phyloP scores from a whole-genome alignment of 2,113 vertebrate genomes.

The Promerops cafer region DNA sequence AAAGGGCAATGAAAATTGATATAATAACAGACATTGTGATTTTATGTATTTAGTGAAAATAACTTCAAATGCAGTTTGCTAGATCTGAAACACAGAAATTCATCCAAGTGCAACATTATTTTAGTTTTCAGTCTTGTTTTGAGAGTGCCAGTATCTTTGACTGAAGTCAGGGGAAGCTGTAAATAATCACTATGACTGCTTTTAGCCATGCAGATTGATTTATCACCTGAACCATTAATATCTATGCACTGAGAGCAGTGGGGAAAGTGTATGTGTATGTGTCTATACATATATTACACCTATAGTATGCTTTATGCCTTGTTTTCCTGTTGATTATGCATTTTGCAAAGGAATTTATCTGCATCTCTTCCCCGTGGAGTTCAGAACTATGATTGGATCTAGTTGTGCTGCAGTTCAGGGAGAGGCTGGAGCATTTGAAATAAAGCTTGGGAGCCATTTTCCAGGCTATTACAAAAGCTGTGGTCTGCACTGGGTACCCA shows the following conservation, averaged over 20 bases:
- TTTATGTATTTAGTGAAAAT: constrained; percentile 18
- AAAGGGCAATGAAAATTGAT: constrained; percentile 8
- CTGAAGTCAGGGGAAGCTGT: not conserved
- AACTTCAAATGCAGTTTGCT: not conserved
- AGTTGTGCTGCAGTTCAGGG: not conserved
- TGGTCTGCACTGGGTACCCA: not conserved
- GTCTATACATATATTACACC: not conserved
- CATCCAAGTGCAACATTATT: not conserved
- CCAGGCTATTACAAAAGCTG: not conserved
- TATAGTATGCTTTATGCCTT: not conserved
- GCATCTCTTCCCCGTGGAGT: not conserved
- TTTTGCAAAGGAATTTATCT: constrained; percentile 6
- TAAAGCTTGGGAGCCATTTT: constrained; percentile 1
- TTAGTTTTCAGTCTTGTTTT: not conserved
- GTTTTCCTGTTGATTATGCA: not conserved
- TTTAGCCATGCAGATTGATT: not conserved
- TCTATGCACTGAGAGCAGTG: not conserved
- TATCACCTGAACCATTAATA: not conserved
- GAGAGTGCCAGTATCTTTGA: not conserved
- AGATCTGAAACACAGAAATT: not conserved
- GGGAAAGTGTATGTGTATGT: not conserved
- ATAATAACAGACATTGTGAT: not conserved
- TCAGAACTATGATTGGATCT: not conserved
- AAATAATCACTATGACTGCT: not conserved
- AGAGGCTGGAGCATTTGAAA: not conserved